phyloP scores from a whole-genome alignment of 35 echinoderm and acorn worm species.

The Lytechinus variegatus region DNA sequence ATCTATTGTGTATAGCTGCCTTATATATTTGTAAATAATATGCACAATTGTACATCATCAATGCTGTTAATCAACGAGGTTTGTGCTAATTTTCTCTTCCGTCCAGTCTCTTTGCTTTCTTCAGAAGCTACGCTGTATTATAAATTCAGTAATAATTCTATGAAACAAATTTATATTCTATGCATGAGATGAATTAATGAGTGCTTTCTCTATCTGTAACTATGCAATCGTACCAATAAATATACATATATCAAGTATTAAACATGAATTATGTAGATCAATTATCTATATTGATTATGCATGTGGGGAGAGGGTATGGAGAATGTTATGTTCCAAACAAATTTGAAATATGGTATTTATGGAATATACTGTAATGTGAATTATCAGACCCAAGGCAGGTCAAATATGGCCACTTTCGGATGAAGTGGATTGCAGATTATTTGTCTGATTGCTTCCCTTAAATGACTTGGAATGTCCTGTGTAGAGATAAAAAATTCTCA shows the following conservation, averaged over 20 bases:
- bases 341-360: neutral
- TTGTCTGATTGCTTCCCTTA: no score
- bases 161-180: neutral
- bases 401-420: no score
- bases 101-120: neutral
- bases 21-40: constrained; percentile 16
- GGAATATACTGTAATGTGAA: no score
- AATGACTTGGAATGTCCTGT: no score
- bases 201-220: neutral
- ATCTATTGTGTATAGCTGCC: neutral
- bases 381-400: no score
- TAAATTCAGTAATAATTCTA: neutral
- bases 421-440: no score
- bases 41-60: constrained; percentile 1
- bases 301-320: neutral
- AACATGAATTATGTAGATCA: neutral
- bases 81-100: constrained; percentile 19
- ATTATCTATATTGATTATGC: neutral
- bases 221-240: neutral
- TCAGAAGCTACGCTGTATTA: neutral
- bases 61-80: neutral
- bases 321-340: neutral
- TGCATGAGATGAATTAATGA: neutral
- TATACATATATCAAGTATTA: neutral
- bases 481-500: no score